Evolutionary conservation across 2,113 vertebrate species (phyloP).

Genomic region (Carassius carassius): DNA sequence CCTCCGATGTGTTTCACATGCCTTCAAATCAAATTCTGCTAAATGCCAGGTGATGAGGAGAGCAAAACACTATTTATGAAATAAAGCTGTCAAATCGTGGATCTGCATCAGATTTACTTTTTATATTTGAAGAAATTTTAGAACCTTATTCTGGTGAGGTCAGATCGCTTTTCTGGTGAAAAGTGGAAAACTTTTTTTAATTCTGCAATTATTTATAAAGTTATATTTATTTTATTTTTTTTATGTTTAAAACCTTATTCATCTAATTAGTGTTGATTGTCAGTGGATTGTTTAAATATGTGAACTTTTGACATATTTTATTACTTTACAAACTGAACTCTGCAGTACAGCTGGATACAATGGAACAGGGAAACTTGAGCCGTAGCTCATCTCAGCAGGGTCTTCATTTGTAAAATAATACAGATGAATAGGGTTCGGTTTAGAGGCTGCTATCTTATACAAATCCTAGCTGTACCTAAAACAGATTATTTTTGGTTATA

Average conservation of each 20-base stretch:
- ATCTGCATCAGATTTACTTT: slow-evolving; percentile 42
- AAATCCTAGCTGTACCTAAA: neutral
- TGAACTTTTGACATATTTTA: neutral
- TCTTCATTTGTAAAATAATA: slow-evolving; percentile 26
- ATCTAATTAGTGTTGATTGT: neutral
- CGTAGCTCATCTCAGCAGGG: slow-evolving; percentile 18
- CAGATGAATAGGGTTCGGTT: slow-evolving; percentile 8
- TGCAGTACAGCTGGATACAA: neutral
- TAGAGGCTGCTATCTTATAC: neutral
- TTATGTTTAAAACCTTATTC: slow-evolving; percentile 4
- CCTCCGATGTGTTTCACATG: slow-evolving; percentile 71
- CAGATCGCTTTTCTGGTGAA: neutral
- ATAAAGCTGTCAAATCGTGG: neutral
- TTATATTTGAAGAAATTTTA: slow-evolving; percentile 11
- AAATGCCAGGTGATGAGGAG: slow-evolving; percentile 66
- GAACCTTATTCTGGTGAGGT: neutral
- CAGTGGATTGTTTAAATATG: neutral
- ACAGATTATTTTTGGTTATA: neutral
- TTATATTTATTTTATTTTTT: neutral
- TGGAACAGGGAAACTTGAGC: slow-evolving; percentile 27
- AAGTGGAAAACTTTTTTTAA: neutral
- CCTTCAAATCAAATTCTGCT: slow-evolving; percentile 75
- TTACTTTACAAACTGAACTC: neutral
- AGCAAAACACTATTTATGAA: slow-evolving; percentile 47
- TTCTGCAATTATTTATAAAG: slow-evolving; percentile 23